These are phyloP conservation scores for Zaprionus bogoriensis DNA, from an alignment of 2,888 invertebrate species.

Conservation along the genomic window DNA sequence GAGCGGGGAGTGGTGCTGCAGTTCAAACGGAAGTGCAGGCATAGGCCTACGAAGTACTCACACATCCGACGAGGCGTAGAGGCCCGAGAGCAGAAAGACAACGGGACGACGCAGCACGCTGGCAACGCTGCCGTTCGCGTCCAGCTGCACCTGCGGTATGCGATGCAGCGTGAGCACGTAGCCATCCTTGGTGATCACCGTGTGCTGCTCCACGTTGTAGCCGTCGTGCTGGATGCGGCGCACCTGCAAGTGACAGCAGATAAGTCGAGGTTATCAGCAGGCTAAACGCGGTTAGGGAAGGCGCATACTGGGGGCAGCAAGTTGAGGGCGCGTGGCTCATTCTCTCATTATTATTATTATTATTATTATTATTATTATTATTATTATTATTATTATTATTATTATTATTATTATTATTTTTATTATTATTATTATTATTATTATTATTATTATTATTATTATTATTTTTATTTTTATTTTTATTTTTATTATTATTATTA, in stretches of 20 bases:
- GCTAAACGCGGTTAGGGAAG: neutral
- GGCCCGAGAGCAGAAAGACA: slow-evolving; percentile 79
- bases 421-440: too few relatives aligned
- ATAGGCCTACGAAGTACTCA: slow-evolving; percentile 41
- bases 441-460: too few relatives aligned
- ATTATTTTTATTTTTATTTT: too few relatives aligned
- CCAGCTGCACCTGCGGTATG: slow-evolving; percentile 71
- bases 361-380: too few relatives aligned
- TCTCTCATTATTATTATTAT: too few relatives aligned
- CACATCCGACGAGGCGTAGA: slow-evolving; percentile 81
- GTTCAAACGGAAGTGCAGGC: neutral
- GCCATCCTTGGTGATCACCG: slow-evolving; percentile 84
- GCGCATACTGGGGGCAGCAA: too few relatives aligned
- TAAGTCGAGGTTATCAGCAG: too few relatives aligned
- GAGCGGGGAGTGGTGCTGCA: neutral
- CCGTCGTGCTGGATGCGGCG: slow-evolving; percentile 81
- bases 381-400: too few relatives aligned
- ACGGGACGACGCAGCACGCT: slow-evolving; percentile 72
- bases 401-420: too few relatives aligned
- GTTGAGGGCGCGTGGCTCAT: too few relatives aligned
- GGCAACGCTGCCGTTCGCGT: slow-evolving; percentile 45
- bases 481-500: too few relatives aligned
- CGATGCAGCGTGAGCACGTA: slow-evolving; percentile 80
- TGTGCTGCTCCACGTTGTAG: slow-evolving; percentile 84
- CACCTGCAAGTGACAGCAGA: slow-evolving; percentile 60